phyloP scores from a whole-genome alignment of 2,888 invertebrate species.

The Sinotaia quadrata region DNA sequence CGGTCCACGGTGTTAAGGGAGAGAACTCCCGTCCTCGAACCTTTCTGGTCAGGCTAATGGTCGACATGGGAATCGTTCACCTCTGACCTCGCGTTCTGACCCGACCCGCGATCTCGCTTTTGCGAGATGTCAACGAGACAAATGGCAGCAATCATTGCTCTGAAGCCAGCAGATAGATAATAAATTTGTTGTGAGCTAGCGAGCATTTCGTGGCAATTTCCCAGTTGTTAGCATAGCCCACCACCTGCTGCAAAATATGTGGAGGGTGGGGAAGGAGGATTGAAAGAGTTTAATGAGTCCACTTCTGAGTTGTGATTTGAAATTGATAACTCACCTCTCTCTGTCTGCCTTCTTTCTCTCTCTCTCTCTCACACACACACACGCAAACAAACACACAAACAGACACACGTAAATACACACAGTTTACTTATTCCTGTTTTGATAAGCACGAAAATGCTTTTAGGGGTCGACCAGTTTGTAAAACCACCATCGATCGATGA shows the following conservation, averaged over 20 bases:
- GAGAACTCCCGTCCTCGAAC: no score
- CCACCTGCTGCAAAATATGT: conserved; percentile 14
- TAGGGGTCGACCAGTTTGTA: no score
- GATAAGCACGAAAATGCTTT: no score
- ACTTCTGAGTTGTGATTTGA: no score
- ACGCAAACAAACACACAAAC: no score
- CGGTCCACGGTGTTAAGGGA: no score
- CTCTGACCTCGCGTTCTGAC: conserved; percentile 6
- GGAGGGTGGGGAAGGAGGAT: background rate
- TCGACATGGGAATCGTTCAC: conserved; percentile 9
- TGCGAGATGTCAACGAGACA: conserved; percentile 24
- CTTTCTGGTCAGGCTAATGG: background rate
- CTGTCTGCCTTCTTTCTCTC: no score
- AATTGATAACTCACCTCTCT: no score
- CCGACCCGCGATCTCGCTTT: conserved; percentile 15
- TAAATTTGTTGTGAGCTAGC: conserved; percentile 12
- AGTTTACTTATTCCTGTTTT: no score
- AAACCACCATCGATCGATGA: no score
- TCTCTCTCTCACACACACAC: no score
- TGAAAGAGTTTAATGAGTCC: background rate
- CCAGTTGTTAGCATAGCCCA: background rate
- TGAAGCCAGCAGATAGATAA: conserved; percentile 28
- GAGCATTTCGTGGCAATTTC: conserved; percentile 5
- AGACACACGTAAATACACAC: no score
- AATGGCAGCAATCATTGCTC: conserved; percentile 17